Evolutionary conservation across 2,797 vertebrate genomes (phyloP).

Genomic region (Melanotaenia nigrans): DNA sequence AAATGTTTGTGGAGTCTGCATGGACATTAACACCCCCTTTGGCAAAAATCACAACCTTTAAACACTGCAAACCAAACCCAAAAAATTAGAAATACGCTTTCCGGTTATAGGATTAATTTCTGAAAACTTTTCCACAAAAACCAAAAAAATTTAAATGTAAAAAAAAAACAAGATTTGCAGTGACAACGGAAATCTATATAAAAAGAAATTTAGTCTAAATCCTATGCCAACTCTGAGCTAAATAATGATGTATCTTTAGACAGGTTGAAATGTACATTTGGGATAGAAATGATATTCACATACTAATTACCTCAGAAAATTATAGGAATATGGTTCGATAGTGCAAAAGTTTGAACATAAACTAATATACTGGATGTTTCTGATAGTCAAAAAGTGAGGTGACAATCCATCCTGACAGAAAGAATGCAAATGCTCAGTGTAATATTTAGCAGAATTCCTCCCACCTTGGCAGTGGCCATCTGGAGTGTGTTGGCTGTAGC

Average conservation of each 20-base stretch:
- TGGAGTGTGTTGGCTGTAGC: conserved; percentile 51
- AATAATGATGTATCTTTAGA: no score
- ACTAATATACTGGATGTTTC: not conserved
- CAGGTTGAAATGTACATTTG: no score
- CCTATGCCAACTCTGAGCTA: not conserved
- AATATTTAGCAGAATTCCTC: not conserved
- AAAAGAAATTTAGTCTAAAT: not conserved
- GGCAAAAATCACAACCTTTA: not conserved
- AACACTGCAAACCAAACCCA: not conserved
- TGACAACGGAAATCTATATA: no score
- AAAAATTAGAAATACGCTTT: not conserved
- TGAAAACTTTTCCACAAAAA: no score
- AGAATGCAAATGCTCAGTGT: not conserved
- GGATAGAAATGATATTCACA: no score
- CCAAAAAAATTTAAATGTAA: no score
- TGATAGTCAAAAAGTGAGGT: not conserved
- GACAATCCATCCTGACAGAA: not conserved
- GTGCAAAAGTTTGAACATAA: not conserved
- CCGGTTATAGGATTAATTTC: no score
- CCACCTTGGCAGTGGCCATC: conserved; percentile 64
- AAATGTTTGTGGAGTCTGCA: not conserved
- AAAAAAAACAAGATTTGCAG: no score
- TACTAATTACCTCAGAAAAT: not conserved
- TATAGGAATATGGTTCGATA: not conserved
- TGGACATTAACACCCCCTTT: not conserved